Evolutionary conservation across 2,888 invertebrate species (phyloP), one percentile per base, ranked within the genome.

Genomic region (Drosophila silvestris): DNA sequence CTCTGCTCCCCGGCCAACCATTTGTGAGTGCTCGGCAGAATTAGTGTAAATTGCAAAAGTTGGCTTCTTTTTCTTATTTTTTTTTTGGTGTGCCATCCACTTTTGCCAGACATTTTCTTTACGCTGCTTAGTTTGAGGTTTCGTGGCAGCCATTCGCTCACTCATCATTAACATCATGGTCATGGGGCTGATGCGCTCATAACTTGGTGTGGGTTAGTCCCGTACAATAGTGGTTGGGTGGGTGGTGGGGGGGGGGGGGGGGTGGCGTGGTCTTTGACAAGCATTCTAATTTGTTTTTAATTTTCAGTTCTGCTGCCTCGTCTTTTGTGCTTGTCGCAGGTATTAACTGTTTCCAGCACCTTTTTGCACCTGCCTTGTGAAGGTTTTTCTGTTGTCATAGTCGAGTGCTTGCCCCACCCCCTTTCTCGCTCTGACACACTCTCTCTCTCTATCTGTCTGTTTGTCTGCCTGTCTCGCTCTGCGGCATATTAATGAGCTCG

Each of bases 401-500:
- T 28, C 50, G 53, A 62, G 41, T 47, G 58, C 53, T 39, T n/a
- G 22, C 30, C 14, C 19, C 26, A 26, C 26, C 28, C 30, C 10
- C 19, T 5, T 16, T 54, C 54, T 35, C 22, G 33, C 37, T 44
- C 30, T 14, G 14, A 22, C 22, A 47, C 44, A 47, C 44, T 19
- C 39, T 39, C 30, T 19, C 16, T 56, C n/a, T 52, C 16, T 30
- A 5, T 28, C 47, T 14, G 47, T 47, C n/a, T 5, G 30, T 51
- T 28, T n/a, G 30, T 51, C 30, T 12, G 19, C 37, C 32, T 28
- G 32, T 56, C 59, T 52, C 60, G 58, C 68, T 61, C 69, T 73
- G 56, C 53, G 67, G 78, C 90, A 83, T 87, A 89, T 91, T 91
- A 89, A 89, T 89, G 91, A 89, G 88, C 76, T 81, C 78, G 91